phyloP scores from a whole-genome alignment of 2,888 invertebrate species.

The Prosopocoilus inquinatus region DNA sequence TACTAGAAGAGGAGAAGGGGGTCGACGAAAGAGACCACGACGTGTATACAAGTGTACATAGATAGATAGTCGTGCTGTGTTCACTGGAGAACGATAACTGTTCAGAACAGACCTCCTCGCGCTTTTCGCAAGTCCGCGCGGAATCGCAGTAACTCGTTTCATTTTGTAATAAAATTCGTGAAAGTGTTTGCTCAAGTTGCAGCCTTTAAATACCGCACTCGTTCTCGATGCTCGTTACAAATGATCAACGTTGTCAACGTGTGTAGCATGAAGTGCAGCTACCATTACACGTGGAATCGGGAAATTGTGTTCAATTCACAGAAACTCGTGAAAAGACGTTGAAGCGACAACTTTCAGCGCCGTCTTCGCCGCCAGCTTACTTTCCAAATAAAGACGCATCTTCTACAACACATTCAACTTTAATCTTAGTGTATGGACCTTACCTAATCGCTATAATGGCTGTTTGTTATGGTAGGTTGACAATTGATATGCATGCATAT shows the following conservation, averaged over 20 bases:
- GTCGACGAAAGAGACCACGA: neutral
- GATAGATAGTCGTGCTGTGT: neutral
- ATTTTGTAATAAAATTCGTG: slow-evolving; percentile 4
- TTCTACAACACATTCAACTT: slow-evolving; percentile 11
- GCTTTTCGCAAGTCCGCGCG: neutral
- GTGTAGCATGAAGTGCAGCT: slow-evolving; percentile 71
- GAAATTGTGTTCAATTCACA: slow-evolving; percentile 91
- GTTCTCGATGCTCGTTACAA: slow-evolving; percentile 44
- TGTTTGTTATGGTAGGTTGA: slow-evolving; percentile 48
- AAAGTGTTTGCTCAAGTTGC: slow-evolving; percentile 16
- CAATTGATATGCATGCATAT: neutral
- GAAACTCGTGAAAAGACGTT: slow-evolving; percentile 91
- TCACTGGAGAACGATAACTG: neutral
- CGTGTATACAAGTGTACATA: neutral
- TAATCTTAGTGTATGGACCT: slow-evolving; percentile 21
- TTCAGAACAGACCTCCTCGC: neutral
- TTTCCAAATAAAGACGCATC: too few species aligned
- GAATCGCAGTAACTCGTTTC: neutral
- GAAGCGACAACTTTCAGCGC: slow-evolving; percentile 46
- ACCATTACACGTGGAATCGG: slow-evolving; percentile 89
- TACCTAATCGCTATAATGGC: slow-evolving; percentile 39
- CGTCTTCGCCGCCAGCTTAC: too few species aligned
- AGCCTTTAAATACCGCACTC: slow-evolving; percentile 7
- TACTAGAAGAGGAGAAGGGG: neutral
- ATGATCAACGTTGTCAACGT: slow-evolving; percentile 42